These are phyloP conservation scores for Uropetala carovei DNA, from an alignment of 2,888 invertebrate genomes.

Conservation along the genomic window DNA sequence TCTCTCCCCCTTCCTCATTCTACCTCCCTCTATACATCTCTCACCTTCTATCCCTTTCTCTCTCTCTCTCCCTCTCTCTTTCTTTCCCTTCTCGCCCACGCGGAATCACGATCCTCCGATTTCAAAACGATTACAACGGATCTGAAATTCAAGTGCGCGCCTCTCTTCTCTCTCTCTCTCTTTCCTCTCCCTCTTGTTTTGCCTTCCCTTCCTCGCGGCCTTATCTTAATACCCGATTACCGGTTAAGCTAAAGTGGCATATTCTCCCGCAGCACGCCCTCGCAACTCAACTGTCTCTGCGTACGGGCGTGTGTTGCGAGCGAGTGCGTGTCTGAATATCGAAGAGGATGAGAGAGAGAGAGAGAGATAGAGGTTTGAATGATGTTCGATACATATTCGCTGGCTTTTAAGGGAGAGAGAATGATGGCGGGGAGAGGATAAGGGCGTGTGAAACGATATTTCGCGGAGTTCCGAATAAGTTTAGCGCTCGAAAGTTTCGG, in stretches of 20 bases:
- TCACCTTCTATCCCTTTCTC: slow-evolving; percentile 25
- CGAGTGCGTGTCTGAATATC: background rate
- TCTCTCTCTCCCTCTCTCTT: slow-evolving; percentile 2
- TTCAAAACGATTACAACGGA: slow-evolving; percentile 62
- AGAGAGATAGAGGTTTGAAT: no score
- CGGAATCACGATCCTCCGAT: slow-evolving; percentile 54
- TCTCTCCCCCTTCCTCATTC: background rate
- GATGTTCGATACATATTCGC: no score
- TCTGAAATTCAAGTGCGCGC: slow-evolving; percentile 53
- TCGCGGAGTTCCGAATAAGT: no score
- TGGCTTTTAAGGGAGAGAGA: no score
- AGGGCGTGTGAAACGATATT: no score
- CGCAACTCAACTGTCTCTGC: no score
- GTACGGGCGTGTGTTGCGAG: background rate
- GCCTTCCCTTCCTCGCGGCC: background rate
- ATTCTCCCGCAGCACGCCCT: background rate
- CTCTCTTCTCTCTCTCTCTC: background rate
- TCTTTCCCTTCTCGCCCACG: background rate
- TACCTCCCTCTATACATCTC: background rate
- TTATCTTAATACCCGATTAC: background rate
- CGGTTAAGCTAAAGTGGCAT: background rate
- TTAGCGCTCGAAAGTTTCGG: no score
- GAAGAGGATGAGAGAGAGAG: background rate
- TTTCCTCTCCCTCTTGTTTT: background rate
- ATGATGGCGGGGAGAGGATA: no score